Base-by-base conservation (phyloP, 1,140 invertebrate genomes). In the Diprion similis region DNA sequence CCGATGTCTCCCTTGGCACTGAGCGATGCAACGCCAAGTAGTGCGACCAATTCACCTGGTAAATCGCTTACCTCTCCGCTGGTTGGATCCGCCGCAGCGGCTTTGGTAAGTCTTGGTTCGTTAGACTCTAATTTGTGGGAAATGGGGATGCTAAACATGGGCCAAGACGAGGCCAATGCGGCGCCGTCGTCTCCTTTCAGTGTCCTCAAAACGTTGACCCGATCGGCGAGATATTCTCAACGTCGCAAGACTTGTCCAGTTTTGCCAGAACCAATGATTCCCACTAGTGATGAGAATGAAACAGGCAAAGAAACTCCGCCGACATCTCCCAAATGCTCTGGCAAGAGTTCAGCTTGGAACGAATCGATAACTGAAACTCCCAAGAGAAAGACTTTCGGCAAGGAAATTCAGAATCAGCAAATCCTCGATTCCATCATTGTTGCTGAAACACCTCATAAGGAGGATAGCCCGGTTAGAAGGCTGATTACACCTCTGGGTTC, bases 401-500 rank as follows among this genome's bases (percentile, higher is more conserved):
- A 68, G 46, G 71, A 81, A 9, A 47, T 80, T 19, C 73, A 79
- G 13, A 73, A 78, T 19, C 6, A 8, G 9, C 51, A 13, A 59
- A 59, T 15, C 0, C n/a, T 59, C 2, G 51, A 59, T 15, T 17
- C 11, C n/a, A 68, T 46, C 9, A 71, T 75, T 46, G 18, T 79
- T 13, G 77, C 69, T 9, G 82, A 83, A 59, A 86, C 85, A 10
- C 85, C 84, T 0, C 77, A 78, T 6, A 84, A 85, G 18, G 73
- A 79, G 15, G 76, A 79, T 24, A 79, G 74, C 72, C 75, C 75
- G 2, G 79, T 80, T n/a, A 46, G 74, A 0, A 79, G 71, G 45
- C 73, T 85, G 17, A 83, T 79, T n/a, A 86, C 84, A 46, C 85
- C 86, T 10, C 71, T 87, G 11, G 77, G 76, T n/a, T 84, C 80